Evolutionary conservation across 2,888 invertebrate genomes (phyloP), one percentile per base, ranked within the genome.

Genomic region (Spatulosminthurus flaviceps): DNA sequence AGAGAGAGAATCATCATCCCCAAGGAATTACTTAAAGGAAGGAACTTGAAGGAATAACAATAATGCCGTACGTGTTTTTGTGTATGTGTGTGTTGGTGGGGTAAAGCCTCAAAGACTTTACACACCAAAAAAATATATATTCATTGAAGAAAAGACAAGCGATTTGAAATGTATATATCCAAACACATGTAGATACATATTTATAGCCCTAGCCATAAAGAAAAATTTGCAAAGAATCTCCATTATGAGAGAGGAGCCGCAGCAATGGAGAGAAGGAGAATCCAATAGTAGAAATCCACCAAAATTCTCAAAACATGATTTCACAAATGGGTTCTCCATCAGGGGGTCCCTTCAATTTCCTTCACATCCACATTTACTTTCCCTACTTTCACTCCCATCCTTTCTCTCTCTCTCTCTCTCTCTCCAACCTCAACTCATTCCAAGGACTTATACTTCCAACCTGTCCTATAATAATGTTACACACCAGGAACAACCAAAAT

Each of bases 291-390:
- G 70, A 76, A 71, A 79, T 79, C 79, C 66, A 75, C 75, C n/a
- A 76, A 61, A 79, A 79, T 75, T 76, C 79, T 75, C 71, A 74
- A 79, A 79, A 75, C 75, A 75, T 79, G 79, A 75, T 79, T 79
- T 79, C 75, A 79, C 79, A 79, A 79, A 79, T 79, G 75, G 75
- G 70, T 76, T 75, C 61, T 79, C 71, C 79, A 76, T 70, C 75
- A 61, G 79, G 79, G 79, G 79, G 79, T 79, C 79, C 64, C 75
- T 75, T 75, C 64, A 75, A 75, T 67, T 26, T 26, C 67, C 29
- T 26, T 28, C 67, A 29, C 26, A 26, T 67, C 19, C n/a, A 11
- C 26, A 24, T 43, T 51, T 43, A 7, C 28, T 60, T 26, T 73
- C 51, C 51, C 51, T 51, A 13, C 51, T 13, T 51, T 51, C 51